Conservation (phyloP, 2,797 vertebrate species). For the Iguana delicatissima region DNA sequence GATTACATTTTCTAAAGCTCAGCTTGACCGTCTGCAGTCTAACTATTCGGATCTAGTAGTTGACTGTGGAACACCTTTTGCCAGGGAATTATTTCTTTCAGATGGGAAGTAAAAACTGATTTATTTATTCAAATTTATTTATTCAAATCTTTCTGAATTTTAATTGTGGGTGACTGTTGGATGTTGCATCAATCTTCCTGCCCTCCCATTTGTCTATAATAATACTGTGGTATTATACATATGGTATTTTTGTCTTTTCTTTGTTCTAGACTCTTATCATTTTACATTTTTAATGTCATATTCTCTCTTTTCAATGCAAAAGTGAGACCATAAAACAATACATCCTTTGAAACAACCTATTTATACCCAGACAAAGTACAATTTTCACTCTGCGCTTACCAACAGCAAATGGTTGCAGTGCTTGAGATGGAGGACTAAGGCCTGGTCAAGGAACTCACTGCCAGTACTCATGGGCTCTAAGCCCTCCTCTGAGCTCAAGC, state of each 20-base stretch:
- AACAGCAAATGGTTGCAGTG: constrained; percentile 90
- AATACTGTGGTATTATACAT: neutral
- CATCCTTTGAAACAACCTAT: neutral
- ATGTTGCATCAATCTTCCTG: no score
- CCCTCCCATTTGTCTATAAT: no score
- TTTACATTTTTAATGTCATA: neutral
- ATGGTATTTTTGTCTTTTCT: neutral
- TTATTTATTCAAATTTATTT: neutral
- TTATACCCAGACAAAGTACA: rapidly evolving
- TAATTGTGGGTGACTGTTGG: neutral
- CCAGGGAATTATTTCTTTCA: neutral
- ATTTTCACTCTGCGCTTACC: constrained; percentile 80
- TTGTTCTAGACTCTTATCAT: neutral
- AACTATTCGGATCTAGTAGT: neutral
- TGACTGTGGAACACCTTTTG: neutral
- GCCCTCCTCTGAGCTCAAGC: constrained; percentile 78
- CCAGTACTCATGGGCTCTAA: constrained; percentile 86
- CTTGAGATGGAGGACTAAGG: constrained; percentile 88
- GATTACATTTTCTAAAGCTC: neutral
- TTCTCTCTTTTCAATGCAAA: neutral
- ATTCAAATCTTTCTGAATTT: neutral
- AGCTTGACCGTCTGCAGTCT: no score
- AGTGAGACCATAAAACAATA: neutral
- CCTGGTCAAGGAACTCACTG: constrained; percentile 84
- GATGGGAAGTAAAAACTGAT: no score